phyloP scores from a whole-genome alignment of 1,140 invertebrate species.

The Eriocheir sinensis region DNA sequence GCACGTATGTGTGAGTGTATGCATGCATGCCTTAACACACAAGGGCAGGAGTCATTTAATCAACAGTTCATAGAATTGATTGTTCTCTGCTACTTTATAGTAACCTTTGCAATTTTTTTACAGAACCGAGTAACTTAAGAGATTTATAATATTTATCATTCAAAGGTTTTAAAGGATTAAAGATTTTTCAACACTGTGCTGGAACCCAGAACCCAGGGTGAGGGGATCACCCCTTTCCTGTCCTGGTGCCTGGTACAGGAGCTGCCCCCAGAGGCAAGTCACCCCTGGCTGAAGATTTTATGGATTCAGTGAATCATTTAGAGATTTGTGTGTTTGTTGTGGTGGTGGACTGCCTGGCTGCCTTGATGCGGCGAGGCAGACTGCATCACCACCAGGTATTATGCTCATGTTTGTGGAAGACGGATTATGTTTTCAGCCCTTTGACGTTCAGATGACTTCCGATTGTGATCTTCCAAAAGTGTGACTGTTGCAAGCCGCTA shows the following conservation, averaged over 20 bases:
- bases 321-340: not conserved
- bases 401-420: too few relatives aligned
- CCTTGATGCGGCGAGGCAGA: not conserved
- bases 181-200: too few relatives aligned
- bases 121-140: too few relatives aligned
- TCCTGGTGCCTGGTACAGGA: not conserved
- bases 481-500: not conserved
- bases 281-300: not conserved
- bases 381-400: not conserved
- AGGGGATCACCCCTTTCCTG: not conserved
- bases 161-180: too few relatives aligned
- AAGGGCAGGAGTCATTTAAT: too few relatives aligned
- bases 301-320: not conserved
- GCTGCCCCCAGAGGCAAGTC: not conserved
- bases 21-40: too few relatives aligned
- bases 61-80: too few relatives aligned
- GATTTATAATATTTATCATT: too few relatives aligned
- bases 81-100: too few relatives aligned
- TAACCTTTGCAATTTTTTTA: too few relatives aligned
- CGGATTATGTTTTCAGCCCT: not conserved
- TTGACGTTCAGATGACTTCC: not conserved
- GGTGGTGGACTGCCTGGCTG: not conserved
- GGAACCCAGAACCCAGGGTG: too few relatives aligned
- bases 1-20: too few relatives aligned
- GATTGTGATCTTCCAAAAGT: conserved; percentile 13